Percentiles rank a stretch among this genome's conserved stretches.
Evolutionary conservation across 2,888 invertebrate genomes (phyloP).

Genomic region (Drosophila ochracea): DNA sequence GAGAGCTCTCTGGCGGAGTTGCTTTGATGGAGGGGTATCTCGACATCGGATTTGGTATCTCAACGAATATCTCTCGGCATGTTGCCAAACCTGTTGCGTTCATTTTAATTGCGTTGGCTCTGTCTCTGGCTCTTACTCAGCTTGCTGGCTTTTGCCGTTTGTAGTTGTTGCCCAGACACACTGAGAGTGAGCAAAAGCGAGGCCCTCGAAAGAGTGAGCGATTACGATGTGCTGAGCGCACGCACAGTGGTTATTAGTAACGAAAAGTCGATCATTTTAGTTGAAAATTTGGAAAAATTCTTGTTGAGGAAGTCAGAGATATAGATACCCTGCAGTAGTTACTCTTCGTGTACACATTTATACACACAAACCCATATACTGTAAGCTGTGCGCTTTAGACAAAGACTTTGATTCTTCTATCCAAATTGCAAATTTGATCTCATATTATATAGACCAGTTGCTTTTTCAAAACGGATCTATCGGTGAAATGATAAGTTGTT

Average conservation of each 20-base stretch:
- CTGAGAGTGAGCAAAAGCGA: slow-evolving; percentile 6
- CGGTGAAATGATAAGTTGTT: too few relatives aligned
- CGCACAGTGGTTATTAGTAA: background rate
- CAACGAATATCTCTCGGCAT: slow-evolving; percentile 44
- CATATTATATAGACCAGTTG: too few relatives aligned
- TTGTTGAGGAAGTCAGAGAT: background rate
- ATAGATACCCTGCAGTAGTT: background rate
- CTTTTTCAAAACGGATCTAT: too few relatives aligned
- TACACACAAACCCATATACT: too few relatives aligned
- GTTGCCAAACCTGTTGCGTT: slow-evolving; percentile 66
- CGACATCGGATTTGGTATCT: slow-evolving; percentile 30
- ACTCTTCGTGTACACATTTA: background rate
- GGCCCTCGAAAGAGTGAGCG: slow-evolving; percentile 10
- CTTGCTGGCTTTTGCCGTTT: slow-evolving; percentile 12
- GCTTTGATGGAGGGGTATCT: slow-evolving; percentile 20
- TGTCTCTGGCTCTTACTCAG: slow-evolving; percentile 8
- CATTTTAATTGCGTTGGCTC: slow-evolving; percentile 43
- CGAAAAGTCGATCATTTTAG: background rate
- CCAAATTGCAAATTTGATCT: too few relatives aligned
- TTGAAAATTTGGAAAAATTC: background rate
- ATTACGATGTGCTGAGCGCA: background rate
- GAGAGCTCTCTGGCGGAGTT: slow-evolving; percentile 13
- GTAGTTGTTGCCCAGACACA: slow-evolving; percentile 5
- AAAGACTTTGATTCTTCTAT: too few relatives aligned
- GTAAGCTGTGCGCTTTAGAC: too few relatives aligned